Conservation (phyloP, 1,140 invertebrate species). For the Asobara japonica region DNA sequence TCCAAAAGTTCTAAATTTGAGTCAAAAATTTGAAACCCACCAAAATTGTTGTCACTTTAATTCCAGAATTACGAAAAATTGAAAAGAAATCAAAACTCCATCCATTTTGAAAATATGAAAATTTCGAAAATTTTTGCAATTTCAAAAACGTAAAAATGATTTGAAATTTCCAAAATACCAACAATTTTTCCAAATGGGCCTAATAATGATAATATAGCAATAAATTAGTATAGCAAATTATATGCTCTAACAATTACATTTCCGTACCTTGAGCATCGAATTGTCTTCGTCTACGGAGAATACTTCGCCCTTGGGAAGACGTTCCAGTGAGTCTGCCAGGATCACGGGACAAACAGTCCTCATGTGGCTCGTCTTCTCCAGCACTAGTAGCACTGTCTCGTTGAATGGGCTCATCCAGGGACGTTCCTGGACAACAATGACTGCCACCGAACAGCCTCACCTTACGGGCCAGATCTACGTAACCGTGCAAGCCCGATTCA, state of each 20-base stretch:
- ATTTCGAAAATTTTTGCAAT: too few species aligned
- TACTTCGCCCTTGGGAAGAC: slow-evolving; percentile 55
- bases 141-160: too few species aligned
- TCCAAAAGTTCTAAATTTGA: too few species aligned
- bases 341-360: slow-evolving; percentile 48
- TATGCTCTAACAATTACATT: background rate
- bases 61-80: too few species aligned
- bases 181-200: too few species aligned
- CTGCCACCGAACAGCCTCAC: slow-evolving; percentile 55
- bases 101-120: too few species aligned
- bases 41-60: too few species aligned
- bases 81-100: too few species aligned
- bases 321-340: slow-evolving; percentile 42
- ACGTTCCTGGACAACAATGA: slow-evolving; percentile 47
- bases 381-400: slow-evolving; percentile 64
- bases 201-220: background rate
- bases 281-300: slow-evolving; percentile 59
- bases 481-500: slow-evolving; percentile 58
- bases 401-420: slow-evolving; percentile 57
- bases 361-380: slow-evolving; percentile 60
- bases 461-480: slow-evolving; percentile 56
- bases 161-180: too few species aligned
- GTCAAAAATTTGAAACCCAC: too few species aligned
- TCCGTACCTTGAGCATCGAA: slow-evolving; percentile 62
- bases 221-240: background rate